Evolutionary conservation across 2,797 vertebrate genomes (phyloP).

Genomic region (Cossypha polioptera): DNA sequence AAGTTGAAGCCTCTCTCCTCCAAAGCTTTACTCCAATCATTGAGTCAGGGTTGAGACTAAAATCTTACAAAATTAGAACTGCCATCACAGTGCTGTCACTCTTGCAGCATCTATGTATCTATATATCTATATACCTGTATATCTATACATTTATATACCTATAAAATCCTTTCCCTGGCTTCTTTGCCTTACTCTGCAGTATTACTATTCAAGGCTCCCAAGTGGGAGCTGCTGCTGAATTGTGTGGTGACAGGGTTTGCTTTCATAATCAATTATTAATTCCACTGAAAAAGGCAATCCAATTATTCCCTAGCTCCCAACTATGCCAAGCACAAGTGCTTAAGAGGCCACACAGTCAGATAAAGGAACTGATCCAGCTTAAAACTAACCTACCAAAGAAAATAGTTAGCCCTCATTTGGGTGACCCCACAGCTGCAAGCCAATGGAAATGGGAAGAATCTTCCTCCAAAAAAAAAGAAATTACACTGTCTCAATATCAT

Average conservation of each 20-base stretch:
- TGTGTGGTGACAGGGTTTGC: slow-evolving; percentile 1
- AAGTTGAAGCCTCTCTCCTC: background rate
- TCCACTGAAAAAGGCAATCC: slow-evolving; percentile 39
- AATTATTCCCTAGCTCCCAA: slow-evolving; percentile 7
- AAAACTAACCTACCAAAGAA: background rate
- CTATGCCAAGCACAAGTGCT: background rate
- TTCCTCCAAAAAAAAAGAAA: background rate
- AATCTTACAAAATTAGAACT: background rate
- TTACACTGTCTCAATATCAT: background rate
- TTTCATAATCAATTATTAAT: slow-evolving; percentile 36
- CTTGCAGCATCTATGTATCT: background rate
- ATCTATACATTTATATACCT: background rate
- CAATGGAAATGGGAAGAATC: background rate
- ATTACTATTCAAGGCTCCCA: background rate
- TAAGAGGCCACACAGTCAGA: background rate
- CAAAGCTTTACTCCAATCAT: background rate
- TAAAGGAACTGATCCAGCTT: slow-evolving; percentile 1
- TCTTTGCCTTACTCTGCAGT: background rate
- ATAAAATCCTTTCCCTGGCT: background rate
- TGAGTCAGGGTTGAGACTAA: background rate
- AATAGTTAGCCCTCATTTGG: background rate
- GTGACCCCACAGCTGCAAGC: background rate
- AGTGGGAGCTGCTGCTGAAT: background rate
- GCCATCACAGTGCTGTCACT: background rate
- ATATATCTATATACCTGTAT: background rate